These are phyloP conservation scores for Dysmachus trigonus DNA, from an alignment of 2,888 invertebrate genomes.

Conservation along the genomic window DNA sequence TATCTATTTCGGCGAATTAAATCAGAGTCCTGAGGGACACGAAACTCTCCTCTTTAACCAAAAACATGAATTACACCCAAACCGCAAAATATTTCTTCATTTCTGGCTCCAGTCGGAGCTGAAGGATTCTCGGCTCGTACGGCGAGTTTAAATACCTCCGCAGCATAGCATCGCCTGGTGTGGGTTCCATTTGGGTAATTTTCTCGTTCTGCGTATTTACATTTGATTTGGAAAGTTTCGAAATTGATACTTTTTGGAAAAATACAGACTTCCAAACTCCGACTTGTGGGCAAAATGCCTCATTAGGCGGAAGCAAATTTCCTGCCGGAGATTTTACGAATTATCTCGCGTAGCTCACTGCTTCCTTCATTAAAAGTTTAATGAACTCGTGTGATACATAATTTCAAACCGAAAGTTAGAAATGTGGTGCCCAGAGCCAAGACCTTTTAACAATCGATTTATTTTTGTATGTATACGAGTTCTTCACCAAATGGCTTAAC, in stretches of 20 bases:
- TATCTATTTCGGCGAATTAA: slow-evolving; percentile 7
- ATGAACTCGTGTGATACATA: not conserved
- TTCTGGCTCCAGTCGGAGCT: not conserved
- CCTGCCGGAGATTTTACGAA: not conserved
- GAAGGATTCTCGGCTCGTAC: not conserved
- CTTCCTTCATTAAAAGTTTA: not conserved
- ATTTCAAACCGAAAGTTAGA: not conserved
- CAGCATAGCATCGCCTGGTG: not conserved
- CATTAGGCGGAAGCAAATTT: not conserved
- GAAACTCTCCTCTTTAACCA: not conserved
- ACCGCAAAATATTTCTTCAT: not conserved
- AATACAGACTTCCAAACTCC: not conserved
- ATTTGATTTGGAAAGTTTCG: not conserved
- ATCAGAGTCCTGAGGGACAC: slow-evolving; percentile 20
- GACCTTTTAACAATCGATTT: not conserved
- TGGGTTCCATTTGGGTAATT: not conserved
- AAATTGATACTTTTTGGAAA: not conserved
- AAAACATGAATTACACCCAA: not conserved
- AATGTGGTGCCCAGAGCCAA: not conserved
- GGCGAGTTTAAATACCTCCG: not conserved
- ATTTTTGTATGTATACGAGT: not conserved
- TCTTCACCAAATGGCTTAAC: not conserved
- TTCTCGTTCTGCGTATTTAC: not conserved
- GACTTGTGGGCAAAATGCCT: not conserved
- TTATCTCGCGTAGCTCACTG: not conserved